Evolutionary conservation across 2,888 invertebrate species (phyloP), one percentile per base, ranked within the genome.

Genomic region (Apeira syringaria): DNA sequence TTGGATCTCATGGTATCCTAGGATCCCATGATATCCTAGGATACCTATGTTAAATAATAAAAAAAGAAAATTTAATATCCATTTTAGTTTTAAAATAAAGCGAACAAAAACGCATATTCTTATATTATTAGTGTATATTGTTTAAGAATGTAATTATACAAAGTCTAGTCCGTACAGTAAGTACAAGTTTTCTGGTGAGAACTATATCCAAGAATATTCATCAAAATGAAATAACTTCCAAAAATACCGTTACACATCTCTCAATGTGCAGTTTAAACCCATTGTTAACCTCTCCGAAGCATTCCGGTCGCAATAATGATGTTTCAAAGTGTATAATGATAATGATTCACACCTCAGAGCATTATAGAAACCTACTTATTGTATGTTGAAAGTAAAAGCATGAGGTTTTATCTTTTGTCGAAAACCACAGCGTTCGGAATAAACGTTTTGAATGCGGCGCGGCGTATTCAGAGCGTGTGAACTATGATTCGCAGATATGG

Each of bases 401-500:
- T 56, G 39, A 46, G 37, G 49, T 47, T 47, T 44, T 18, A 50
- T 66, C 59, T 58, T 66, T 68, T 65, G 66, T 71, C 56, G 52
- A 49, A 54, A 61, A 64, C 61, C 59, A 51, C 61, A 54, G 46
- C 31, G 28, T 58, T 52, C 44, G 44, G 50, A 55, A 61, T 61
- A 46, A 46, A 50, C 49, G 50, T 50, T 54, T 45, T 35, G 44
- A 51, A 58, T 50, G 48, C 47, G 45, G 30, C 36, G 35, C 44
- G 42, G 26, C 56, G 59, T 66, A 79, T 81, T 72, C 65, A 68
- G 82, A 82, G 81, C 84, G 82, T 83, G 83, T 58, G 81, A 82
- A 72, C 60, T 52, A 50, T 49, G 62, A 61, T 60, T 51, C 46
- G 47, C 36, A 39, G 61, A 66, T 65, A 61, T 51, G 39, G 37